Percentiles rank a stretch among this genome's conserved stretches.
Conservation (phyloP, 2,888 invertebrate genomes). For the Epirrhoe alternata region DNA sequence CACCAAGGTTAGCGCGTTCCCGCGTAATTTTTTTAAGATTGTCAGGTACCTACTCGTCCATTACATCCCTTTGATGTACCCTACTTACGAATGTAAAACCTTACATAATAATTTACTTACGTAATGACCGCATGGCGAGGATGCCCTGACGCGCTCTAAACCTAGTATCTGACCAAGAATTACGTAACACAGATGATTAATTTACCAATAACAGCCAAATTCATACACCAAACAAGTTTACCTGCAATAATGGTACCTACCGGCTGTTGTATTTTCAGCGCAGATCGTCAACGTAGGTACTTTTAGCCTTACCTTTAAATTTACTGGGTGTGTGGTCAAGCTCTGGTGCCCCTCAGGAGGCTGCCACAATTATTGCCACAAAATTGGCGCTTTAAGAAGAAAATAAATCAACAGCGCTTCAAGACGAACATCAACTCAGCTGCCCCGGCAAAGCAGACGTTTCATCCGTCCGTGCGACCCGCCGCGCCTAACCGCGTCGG, state of each 20-base stretch:
- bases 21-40: background rate
- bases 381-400: constrained; percentile 4
- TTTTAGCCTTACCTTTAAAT: constrained; percentile 29
- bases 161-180: constrained; percentile 34
- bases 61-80: constrained; percentile 8
- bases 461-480: no score
- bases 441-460: background rate
- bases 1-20: background rate
- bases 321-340: constrained; percentile 10
- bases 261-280: background rate
- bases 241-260: background rate
- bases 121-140: constrained; percentile 69
- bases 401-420: background rate
- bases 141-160: constrained; percentile 35
- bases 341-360: constrained; percentile 17
- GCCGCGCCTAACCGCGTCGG: no score
- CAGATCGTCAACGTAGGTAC: background rate
- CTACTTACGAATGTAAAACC: constrained; percentile 29
- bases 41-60: background rate
- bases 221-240: background rate
- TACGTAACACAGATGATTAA: constrained; percentile 49
- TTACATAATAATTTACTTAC: constrained; percentile 71
- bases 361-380: constrained; percentile 3
- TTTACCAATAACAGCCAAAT: constrained; percentile 30
- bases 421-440: background rate